Evolutionary conservation across 2,797 vertebrate species (phyloP), one percentile per base, ranked within the genome.

Genomic region (Hydrophis major): DNA sequence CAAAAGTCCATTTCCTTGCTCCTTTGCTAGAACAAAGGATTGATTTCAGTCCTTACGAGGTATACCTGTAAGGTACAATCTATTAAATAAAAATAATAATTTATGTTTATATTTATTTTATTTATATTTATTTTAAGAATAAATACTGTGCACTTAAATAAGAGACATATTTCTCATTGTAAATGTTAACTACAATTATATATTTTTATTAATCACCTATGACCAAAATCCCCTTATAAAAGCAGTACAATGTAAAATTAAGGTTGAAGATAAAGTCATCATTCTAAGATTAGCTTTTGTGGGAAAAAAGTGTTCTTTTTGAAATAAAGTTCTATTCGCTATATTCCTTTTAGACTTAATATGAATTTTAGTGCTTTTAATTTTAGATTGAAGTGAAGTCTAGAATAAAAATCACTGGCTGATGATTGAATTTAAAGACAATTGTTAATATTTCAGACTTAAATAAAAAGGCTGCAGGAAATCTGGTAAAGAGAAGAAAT

Each of bases 391-490:
- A 98, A 98, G 98, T 97, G 97, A 98, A 96, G 98, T 98, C 98
- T 97, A 96, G 98, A 98, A 98, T 98, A 98, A 98, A 98, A 98
- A 97, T 98, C 97, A 98, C 98, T 89, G 96, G 98, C 98, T 98
- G 98, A 99, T 98, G 98, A 98, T 99, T 99, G 98, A 98, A 99
- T 99, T 99, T 99, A 99, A 98, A 98, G 98, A 98, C 98, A 98
- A 98, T 98, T 98, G 98, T 98, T 98, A 99, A 98, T 98, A 98
- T 98, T 98, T 98, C 98, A 98, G 98, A 97, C 98, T 98, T 98
- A 98, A 98, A 99, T 99, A 99, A 99, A 99, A 98, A 98, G 98
- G 98, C 98, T 98, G 97, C 98, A 98, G 98, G 98, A 98, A 98
- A 98, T 98, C 97, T 98, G 97, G 98, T 97, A 98, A 97, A 97